Conservation (phyloP, 1,140 invertebrate genomes). For the Pemphigus obesinymphae region DNA sequence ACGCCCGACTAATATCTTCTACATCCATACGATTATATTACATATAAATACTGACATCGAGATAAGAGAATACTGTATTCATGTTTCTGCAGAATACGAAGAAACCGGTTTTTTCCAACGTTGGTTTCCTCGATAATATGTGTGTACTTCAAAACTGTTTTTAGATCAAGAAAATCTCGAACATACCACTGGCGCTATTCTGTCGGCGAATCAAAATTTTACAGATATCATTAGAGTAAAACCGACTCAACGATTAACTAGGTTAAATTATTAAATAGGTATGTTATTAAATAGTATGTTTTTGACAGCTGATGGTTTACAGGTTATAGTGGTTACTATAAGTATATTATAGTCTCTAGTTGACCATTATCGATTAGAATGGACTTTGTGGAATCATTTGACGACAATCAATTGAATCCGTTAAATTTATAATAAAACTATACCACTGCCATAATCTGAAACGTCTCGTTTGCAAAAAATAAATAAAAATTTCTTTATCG, state of each 20-base stretch:
- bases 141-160: slow-evolving; percentile 25
- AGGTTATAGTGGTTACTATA: no score
- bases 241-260: no score
- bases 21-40: slow-evolving; percentile 16
- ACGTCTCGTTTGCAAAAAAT: not conserved
- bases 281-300: slow-evolving; percentile 5
- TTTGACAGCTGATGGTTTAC: not conserved
- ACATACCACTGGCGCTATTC: slow-evolving; percentile 20
- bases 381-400: not conserved
- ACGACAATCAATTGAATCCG: slow-evolving; percentile 13
- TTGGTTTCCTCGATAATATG: slow-evolving; percentile 2
- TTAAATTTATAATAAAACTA: slow-evolving; percentile 4
- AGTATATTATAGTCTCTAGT: not conserved
- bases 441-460: not conserved
- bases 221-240: not conserved
- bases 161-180: slow-evolving; percentile 10
- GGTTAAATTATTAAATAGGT: no score
- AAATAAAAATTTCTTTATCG: not conserved
- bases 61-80: slow-evolving; percentile 35
- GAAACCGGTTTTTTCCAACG: slow-evolving; percentile 30
- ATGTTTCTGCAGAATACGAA: slow-evolving; percentile 35
- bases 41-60: slow-evolving; percentile 16
- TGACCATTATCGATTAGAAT: not conserved
- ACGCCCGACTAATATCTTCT: slow-evolving; percentile 23
- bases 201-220: not conserved